Evolutionary conservation across 2,113 vertebrate genomes (phyloP).

Genomic region (Motacilla tschutschensis): DNA sequence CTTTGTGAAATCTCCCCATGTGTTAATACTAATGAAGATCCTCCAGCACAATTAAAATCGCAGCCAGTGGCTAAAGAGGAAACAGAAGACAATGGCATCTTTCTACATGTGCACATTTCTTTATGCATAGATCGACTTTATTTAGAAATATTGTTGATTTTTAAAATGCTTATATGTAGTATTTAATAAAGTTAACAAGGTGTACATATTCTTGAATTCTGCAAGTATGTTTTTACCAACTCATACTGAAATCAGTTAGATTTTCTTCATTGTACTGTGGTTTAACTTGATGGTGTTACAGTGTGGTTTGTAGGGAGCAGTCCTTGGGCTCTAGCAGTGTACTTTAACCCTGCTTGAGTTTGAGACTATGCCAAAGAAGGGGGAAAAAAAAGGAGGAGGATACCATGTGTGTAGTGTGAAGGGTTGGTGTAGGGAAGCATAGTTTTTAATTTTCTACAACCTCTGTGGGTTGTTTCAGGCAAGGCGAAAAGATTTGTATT

Average conservation of each 20-base stretch:
- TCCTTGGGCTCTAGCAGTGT: background rate
- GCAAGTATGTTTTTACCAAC: background rate
- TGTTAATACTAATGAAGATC: conserved; percentile 96
- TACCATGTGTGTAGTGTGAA: background rate
- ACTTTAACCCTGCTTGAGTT: conserved; percentile 58
- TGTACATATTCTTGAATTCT: background rate
- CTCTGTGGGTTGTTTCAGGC: background rate
- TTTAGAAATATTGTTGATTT: background rate
- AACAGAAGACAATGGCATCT: conserved; percentile 80
- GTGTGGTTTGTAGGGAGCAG: background rate
- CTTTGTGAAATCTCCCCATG: conserved; percentile 85
- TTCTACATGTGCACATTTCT: conserved; percentile 61
- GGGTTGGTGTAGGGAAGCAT: background rate
- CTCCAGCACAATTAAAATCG: conserved; percentile 90
- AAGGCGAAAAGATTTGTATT: background rate
- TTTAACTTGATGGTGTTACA: background rate
- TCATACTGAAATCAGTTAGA: background rate
- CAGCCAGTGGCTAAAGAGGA: conserved; percentile 78
- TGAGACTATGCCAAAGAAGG: background rate
- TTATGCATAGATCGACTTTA: conserved; percentile 30
- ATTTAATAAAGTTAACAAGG: background rate
- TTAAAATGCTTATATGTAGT: background rate
- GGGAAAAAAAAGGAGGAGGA: background rate
- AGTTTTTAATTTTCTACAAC: background rate
- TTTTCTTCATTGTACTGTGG: background rate